A percentile compares a stretch with the other conserved stretches of the same genome.
Conservation (phyloP, 2,113 vertebrate genomes). For the Chaetops frenatus region DNA sequence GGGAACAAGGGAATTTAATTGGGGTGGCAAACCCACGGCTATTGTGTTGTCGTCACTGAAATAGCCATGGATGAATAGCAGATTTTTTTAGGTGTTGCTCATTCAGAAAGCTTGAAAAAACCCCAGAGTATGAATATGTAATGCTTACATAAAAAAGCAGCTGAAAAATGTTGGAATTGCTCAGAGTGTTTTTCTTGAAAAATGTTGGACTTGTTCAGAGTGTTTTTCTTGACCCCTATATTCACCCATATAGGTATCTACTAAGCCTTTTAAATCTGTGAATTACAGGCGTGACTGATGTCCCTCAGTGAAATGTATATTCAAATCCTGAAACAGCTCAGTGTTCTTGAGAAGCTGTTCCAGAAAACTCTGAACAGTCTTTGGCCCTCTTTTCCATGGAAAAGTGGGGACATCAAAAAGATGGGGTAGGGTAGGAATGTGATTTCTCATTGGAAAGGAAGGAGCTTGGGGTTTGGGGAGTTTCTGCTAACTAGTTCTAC, state of each 20-base stretch:
- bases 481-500: neutral
- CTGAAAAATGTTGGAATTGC: neutral
- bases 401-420: neutral
- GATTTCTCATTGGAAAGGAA: neutral
- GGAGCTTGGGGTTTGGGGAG: neutral
- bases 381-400: neutral
- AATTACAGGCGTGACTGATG: neutral
- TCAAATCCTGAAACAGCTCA: neutral
- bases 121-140: neutral
- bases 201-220: neutral
- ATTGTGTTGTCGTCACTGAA: neutral
- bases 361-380: neutral
- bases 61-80: neutral
- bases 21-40: neutral
- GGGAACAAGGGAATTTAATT: neutral
- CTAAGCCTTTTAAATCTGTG: neutral
- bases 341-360: neutral
- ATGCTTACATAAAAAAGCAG: neutral
- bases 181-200: neutral
- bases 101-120: neutral
- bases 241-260: accelerated
- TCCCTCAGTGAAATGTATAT: neutral
- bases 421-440: accelerated
- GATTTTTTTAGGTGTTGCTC: neutral
- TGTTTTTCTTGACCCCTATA: neutral